Evolutionary conservation across 2,113 vertebrate genomes (phyloP).

Genomic region (Chelonoidis abingdonii): DNA sequence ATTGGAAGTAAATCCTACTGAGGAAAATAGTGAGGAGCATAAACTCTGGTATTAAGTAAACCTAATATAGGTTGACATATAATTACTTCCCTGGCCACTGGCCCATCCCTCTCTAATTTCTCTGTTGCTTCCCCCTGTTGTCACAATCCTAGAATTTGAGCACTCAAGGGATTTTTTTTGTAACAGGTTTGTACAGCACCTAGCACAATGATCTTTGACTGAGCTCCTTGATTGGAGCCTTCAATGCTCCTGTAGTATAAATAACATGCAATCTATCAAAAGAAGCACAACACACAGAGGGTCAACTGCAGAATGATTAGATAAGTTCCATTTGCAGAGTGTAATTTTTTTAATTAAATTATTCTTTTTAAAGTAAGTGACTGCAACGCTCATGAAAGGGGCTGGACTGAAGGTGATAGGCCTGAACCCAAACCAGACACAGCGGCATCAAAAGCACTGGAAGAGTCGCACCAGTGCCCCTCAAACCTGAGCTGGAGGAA

Average conservation of each 20-base stretch:
- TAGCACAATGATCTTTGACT: background rate
- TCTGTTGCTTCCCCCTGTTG: background rate
- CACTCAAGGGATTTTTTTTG: background rate
- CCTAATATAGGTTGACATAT: background rate
- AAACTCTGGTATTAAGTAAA: too few species aligned
- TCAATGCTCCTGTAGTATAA: background rate
- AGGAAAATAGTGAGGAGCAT: too few species aligned
- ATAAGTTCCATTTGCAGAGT: background rate
- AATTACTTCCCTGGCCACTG: background rate
- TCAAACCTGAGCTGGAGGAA: background rate
- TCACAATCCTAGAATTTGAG: background rate
- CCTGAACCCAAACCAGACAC: background rate
- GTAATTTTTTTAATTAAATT: background rate
- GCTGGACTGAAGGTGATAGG: background rate
- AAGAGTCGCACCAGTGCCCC: background rate
- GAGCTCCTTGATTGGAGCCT: background rate
- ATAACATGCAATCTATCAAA: background rate
- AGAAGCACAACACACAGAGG: background rate
- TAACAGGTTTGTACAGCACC: background rate
- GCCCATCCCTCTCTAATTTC: background rate
- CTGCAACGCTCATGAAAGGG: background rate
- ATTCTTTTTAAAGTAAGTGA: background rate
- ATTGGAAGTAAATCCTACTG: too few species aligned
- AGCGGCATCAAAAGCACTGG: background rate
- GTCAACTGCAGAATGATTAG: background rate